phyloP scores from a whole-genome alignment of 2,888 invertebrate genomes.

The Spilosoma lubricipeda region DNA sequence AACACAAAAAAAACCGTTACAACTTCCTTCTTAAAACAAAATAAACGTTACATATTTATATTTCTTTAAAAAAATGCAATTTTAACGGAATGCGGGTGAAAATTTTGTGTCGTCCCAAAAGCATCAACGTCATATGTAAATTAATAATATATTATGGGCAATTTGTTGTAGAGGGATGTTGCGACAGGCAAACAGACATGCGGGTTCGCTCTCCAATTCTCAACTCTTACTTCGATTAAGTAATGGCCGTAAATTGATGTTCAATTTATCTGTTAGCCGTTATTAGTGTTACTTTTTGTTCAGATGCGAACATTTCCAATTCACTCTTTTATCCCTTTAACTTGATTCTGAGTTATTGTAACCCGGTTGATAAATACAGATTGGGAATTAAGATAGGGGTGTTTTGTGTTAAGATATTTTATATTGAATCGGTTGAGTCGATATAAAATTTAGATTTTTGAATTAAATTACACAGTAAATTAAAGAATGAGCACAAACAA shows the following conservation, averaged over 20 bases:
- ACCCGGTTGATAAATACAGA: constrained; percentile 13
- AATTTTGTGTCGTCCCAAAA: constrained; percentile 33
- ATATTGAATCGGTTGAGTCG: neutral
- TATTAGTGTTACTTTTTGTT: constrained; percentile 43
- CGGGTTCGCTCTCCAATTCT: constrained; percentile 71
- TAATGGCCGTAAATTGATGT: constrained; percentile 77
- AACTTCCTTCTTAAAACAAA: too few relatives aligned
- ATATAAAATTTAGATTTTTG: neutral
- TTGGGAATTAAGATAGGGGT: constrained; percentile 16
- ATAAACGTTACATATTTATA: neutral
- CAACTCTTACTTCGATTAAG: constrained; percentile 67
- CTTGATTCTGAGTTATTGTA: constrained; percentile 31
- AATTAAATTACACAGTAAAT: neutral
- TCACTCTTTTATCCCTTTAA: constrained; percentile 19
- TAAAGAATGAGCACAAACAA: neutral
- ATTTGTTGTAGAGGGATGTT: constrained; percentile 76
- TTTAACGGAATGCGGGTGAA: constrained; percentile 42
- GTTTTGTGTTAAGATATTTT: neutral
- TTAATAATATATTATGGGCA: constrained; percentile 63
- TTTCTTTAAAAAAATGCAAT: constrained; percentile 6
- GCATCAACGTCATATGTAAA: constrained; percentile 67
- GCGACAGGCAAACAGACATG: constrained; percentile 67
- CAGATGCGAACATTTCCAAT: constrained; percentile 17
- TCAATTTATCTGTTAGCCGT: constrained; percentile 76
- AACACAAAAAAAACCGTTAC: too few relatives aligned